Conservation (phyloP, 2,797 vertebrate genomes). For the Aeoliscus strigatus region DNA sequence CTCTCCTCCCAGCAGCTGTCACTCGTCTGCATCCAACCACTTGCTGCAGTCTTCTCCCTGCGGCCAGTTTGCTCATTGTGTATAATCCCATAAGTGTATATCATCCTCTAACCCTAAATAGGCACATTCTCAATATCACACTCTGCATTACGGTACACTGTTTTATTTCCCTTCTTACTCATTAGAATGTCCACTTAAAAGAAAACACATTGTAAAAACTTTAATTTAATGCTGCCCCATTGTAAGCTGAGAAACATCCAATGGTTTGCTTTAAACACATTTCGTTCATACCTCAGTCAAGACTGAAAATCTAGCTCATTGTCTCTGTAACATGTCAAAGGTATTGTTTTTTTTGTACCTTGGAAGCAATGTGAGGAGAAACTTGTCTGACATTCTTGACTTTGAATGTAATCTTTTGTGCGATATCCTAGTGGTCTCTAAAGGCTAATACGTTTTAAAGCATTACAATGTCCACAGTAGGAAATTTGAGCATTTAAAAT, state of each 20-base stretch:
- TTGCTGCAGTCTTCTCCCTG: constrained; percentile 22
- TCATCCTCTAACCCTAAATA: no score
- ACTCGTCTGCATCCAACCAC: constrained; percentile 20
- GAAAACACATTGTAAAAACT: no score
- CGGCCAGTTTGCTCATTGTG: constrained; percentile 31
- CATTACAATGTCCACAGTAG: not conserved
- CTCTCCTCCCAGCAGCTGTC: constrained; percentile 55
- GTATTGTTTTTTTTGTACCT: not conserved
- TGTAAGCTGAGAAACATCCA: no score
- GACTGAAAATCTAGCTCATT: not conserved
- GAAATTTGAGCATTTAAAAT: no score
- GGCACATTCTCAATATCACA: constrained; percentile 1
- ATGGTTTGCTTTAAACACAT: no score
- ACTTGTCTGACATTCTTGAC: constrained; percentile 4
- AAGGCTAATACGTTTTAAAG: constrained; percentile 12
- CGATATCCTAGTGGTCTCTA: constrained; percentile 4
- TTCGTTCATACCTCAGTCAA: not conserved
- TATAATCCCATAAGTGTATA: constrained; percentile 5
- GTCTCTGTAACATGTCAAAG: not conserved
- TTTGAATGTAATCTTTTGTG: constrained; percentile 22
- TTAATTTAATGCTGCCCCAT: no score
- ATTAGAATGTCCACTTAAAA: no score
- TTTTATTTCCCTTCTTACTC: constrained; percentile 7
- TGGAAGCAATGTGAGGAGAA: constrained; percentile 21
- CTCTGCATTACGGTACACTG: constrained; percentile 1